Evolutionary conservation across 2,888 invertebrate species (phyloP), one percentile per base, ranked within the genome.

Genomic region (Dexiosoma caninum): DNA sequence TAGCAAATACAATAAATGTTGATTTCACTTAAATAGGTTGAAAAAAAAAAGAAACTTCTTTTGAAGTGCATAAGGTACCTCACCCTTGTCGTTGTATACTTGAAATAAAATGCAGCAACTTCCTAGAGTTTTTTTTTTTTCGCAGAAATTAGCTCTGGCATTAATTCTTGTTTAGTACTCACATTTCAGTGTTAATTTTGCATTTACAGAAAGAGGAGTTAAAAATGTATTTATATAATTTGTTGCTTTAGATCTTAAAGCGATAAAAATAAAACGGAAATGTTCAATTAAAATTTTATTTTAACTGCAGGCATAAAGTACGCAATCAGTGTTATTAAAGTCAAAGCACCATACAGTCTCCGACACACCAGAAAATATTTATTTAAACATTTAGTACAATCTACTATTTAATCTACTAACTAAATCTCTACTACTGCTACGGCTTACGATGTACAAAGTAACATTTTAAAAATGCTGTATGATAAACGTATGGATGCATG

Each of bases 311-410:
- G 46, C 69, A 62, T 62, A 27, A 62, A 35, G 53, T 27, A 76
- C 53, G 53, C 62, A 70, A 60, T 69, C 76, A 70, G 76, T 60
- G 51, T 69, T 76, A 60, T 53, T 53, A 53, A 67, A 60, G 67
- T 44, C 44, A 67, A 69, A 67, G 57, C 75, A 75, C 42, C 76
- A 67, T 7, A 44, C 21, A 35, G 51, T 42, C 67, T 49, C 35
- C 14, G 10, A 57, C 35, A 57, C 27, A 64, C 49, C 12, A 12
- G 16, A 75, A 16, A 75, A n/a, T 59, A 35, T 51, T 27, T 16
- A 32, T 51, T 59, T 27, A 16, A 70, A 27, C 37, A 49, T 40
- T 42, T 42, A 40, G 19, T 71, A 6, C 9, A 66, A 40, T 66
- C 55, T 10, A 27, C 30, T 59, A 6, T n/a, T 32, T 46, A 16